Conservation (phyloP, 2,113 vertebrate genomes). For the Lampris incognitus region DNA sequence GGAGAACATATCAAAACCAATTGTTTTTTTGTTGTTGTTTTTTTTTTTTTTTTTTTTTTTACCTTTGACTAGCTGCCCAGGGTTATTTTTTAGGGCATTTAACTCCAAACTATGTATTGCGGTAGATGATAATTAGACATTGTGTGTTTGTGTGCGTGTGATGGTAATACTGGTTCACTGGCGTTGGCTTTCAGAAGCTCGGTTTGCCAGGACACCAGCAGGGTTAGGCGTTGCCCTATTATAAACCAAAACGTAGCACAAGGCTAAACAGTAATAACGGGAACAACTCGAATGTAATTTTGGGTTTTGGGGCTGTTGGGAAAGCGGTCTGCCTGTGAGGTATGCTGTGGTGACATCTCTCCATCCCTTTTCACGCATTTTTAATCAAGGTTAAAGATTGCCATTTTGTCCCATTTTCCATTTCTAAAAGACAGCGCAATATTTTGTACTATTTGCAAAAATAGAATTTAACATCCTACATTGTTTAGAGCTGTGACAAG, state of each 20-base stretch:
- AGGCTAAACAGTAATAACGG: slow-evolving; percentile 67
- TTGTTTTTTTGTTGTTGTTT: too few species aligned
- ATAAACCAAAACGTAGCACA: slow-evolving; percentile 64
- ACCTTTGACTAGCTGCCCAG: slow-evolving; percentile 29
- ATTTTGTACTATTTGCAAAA: slow-evolving; percentile 1
- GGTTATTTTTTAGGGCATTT: slow-evolving; percentile 59
- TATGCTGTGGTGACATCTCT: slow-evolving; percentile 18
- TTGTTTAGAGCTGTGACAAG: background rate
- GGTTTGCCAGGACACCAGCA: slow-evolving; percentile 55
- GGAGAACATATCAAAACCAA: too few species aligned
- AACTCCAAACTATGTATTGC: slow-evolving; percentile 57
- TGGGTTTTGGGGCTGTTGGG: slow-evolving; percentile 59
- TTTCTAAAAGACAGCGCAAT: slow-evolving; percentile 6
- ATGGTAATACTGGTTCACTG: slow-evolving; percentile 47
- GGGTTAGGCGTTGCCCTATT: slow-evolving; percentile 65
- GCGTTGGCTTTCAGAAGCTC: slow-evolving; percentile 33
- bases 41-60: too few species aligned
- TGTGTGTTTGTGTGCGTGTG: slow-evolving; percentile 33
- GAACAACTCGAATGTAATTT: slow-evolving; percentile 38
- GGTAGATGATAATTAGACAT: slow-evolving; percentile 32
- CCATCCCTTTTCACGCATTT: slow-evolving; percentile 25
- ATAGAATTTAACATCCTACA: background rate
- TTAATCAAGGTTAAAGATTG: slow-evolving; percentile 33
- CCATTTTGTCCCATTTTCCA: slow-evolving; percentile 52
- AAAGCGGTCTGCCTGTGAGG: slow-evolving; percentile 14